These are phyloP conservation scores for Steinernema hermaphroditum DNA, from an alignment of 2,888 invertebrate genomes.

Conservation along the genomic window DNA sequence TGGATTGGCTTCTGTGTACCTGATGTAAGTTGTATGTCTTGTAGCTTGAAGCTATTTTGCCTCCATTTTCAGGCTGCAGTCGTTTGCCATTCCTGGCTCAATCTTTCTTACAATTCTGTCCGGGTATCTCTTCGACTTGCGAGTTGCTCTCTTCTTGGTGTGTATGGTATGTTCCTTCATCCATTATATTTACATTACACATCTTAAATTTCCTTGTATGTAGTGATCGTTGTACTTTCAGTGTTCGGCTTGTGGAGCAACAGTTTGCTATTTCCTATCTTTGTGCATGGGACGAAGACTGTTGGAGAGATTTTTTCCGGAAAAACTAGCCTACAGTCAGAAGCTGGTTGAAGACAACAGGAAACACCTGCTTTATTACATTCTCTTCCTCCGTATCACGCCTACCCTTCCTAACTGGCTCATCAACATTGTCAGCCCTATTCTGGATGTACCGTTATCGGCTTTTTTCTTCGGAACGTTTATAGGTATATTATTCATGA, in stretches of 20 bases:
- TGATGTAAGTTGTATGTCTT: constrained; percentile 77
- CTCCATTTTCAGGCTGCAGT: constrained; percentile 79
- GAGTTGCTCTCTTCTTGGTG: constrained; percentile 81
- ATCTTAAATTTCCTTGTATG: no score
- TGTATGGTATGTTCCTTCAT: constrained; percentile 68
- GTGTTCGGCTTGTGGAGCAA: constrained; percentile 94
- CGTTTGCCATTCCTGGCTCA: constrained; percentile 98
- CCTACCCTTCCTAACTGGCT: constrained; percentile 99
- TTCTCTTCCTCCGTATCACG: constrained; percentile 92
- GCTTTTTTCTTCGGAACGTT: constrained; percentile 95
- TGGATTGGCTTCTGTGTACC: constrained; percentile 85
- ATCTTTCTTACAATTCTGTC: constrained; percentile 94
- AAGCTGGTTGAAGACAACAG: constrained; percentile 77
- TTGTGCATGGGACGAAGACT: constrained; percentile 84
- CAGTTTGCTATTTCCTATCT: constrained; percentile 89
- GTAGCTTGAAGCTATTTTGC: neutral
- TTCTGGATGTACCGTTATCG: constrained; percentile 88
- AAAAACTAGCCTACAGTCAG: constrained; percentile 83
- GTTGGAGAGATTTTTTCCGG: constrained; percentile 84
- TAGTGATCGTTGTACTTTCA: constrained; percentile 61
- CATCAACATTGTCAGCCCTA: constrained; percentile 92
- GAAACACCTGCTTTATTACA: constrained; percentile 88
- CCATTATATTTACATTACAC: constrained; percentile 52
- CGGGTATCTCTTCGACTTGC: constrained; percentile 93
- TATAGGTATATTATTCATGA: constrained; percentile 72